Base-by-base conservation (phyloP, 2,113 vertebrate genomes). In the Brachyistius frenatus region DNA sequence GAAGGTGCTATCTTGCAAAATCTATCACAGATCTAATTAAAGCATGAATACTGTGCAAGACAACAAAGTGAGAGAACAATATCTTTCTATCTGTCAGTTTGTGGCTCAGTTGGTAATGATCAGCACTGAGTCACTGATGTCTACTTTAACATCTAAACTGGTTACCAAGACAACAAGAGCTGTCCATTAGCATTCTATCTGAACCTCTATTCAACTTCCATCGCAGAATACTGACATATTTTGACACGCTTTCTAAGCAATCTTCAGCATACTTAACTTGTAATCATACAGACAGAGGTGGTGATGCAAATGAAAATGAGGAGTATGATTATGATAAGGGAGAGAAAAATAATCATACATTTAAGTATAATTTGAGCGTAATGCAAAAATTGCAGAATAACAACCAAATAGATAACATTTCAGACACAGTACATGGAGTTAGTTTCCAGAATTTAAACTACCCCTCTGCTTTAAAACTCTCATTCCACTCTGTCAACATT, bases 151-250 rank as follows among this genome's bases (percentile, higher is more conserved):
- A 63, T 57, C 41, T 69, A 44, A 61, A 49, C 68, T 75, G 47
- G 78, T 89, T 80, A 65, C 83, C 75, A 87, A 68, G 82, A 65
- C 80, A 78, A 85, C 82, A 71, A 55, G 61, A 15, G 2, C 62
- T 14, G 2, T 1, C 61, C 46, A 76, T 77, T 77, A 73, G 50
- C 46, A 69, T 63, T 32, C 46, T n/a, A 61, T 65, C 49, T 41
- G 9, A 66, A 15, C 7, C 36, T 66, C 33, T 7, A 8, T 46
- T 66, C 13, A 37, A 41, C 57, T 41, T 62, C 49, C 35, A 39
- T 8, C 5, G 31, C 11, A 50, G 11, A 54, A 62, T 54, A 32
- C 36, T 47, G 13, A n/a, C 52, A 53, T 60, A n/a, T 53, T 52
- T 39, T 58, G 32, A 30, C 13, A 35, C 46, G 0, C 35, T 84